Evolutionary conservation across 2,113 vertebrate species (phyloP).

Genomic region (Chitala chitala): DNA sequence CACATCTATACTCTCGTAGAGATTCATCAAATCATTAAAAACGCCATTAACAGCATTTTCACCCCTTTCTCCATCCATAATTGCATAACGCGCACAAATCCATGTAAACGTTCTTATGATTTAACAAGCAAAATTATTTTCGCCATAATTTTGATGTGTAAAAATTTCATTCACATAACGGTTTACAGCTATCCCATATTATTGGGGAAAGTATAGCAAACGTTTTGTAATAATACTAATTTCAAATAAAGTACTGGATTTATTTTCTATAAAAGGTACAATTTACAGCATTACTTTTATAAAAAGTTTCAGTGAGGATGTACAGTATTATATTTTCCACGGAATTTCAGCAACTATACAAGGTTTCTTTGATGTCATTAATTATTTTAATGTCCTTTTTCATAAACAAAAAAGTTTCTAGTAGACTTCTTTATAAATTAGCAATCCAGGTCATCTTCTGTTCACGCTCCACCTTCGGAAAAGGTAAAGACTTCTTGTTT

Average conservation of each 20-base stretch:
- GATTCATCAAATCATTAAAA: too few species aligned
- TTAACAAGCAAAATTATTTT: too few species aligned
- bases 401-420: slow-evolving; percentile 60
- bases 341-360: slow-evolving; percentile 80
- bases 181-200: neutral
- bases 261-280: slow-evolving; percentile 86
- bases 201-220: neutral
- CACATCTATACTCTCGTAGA: too few species aligned
- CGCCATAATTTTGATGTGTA: too few species aligned
- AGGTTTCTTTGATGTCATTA: slow-evolving; percentile 67
- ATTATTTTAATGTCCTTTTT: slow-evolving; percentile 66
- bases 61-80: too few species aligned
- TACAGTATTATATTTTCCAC: slow-evolving; percentile 76
- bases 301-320: slow-evolving; percentile 78
- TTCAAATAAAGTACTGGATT: slow-evolving; percentile 78
- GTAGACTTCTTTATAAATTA: slow-evolving; percentile 54
- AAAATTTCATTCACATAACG: too few species aligned
- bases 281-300: slow-evolving; percentile 89
- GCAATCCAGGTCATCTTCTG: slow-evolving; percentile 64
- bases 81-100: too few species aligned
- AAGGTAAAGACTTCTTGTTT: slow-evolving; percentile 62
- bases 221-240: neutral
- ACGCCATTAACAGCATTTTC: too few species aligned
- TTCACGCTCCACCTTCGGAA: slow-evolving; percentile 71
- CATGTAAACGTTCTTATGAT: too few species aligned